phyloP scores from a whole-genome alignment of 2,797 vertebrate genomes.

The Anableps anableps region DNA sequence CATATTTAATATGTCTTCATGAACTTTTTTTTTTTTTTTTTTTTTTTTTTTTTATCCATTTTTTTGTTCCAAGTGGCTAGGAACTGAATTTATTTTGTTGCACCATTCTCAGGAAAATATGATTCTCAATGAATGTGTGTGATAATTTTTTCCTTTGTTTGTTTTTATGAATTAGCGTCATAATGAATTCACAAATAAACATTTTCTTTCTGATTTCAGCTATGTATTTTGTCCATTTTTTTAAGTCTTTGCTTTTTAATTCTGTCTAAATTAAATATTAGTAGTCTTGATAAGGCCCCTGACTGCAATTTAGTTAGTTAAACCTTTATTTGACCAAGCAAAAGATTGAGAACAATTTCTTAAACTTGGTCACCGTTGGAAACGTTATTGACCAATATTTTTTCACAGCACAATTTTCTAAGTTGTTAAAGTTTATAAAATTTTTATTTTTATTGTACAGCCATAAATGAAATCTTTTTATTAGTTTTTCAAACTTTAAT shows the following conservation, averaged over 20 bases:
- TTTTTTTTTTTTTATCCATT: neutral
- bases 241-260: neutral
- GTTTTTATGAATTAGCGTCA: conserved; percentile 1
- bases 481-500: neutral
- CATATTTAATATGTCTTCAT: conserved; percentile 3
- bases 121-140: conserved; percentile 2
- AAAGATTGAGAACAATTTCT: too few species aligned
- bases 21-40: neutral
- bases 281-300: neutral
- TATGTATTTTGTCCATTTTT: neutral
- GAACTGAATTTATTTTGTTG: neutral
- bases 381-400: neutral
- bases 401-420: neutral
- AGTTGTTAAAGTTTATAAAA: neutral
- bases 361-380: neutral
- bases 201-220: neutral
- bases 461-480: neutral
- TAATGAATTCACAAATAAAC: neutral
- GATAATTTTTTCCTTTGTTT: neutral
- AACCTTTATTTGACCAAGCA: too few species aligned
- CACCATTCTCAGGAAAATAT: conserved; percentile 1
- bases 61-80: neutral
- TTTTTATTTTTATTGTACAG: neutral
- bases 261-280: neutral
- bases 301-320: too few species aligned